A percentile compares a stretch with the other conserved stretches of the same genome.
These are phyloP conservation scores for Clanis bilineata DNA, from an alignment of 2,888 invertebrate genomes.

Conservation along the genomic window DNA sequence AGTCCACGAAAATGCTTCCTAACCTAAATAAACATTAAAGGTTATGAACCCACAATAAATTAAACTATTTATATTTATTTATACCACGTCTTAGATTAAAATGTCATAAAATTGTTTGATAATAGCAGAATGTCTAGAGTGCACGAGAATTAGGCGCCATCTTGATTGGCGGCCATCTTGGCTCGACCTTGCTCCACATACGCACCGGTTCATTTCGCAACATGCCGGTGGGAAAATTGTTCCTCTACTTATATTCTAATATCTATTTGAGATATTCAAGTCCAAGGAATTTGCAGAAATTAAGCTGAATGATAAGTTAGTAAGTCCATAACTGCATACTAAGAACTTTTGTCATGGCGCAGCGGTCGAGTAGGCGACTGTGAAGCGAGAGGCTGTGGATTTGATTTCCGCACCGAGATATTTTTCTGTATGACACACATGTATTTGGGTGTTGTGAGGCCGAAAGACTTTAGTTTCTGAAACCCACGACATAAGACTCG, in stretches of 20 bases:
- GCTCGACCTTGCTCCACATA: slow-evolving; percentile 76
- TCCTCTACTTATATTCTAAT: slow-evolving; percentile 49
- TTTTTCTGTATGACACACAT: no score
- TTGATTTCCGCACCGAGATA: no score
- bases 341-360: no score
- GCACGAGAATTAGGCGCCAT: slow-evolving; percentile 69
- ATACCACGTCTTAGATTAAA: neutral
- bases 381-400: no score
- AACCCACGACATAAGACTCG: no score
- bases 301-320: neutral
- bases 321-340: no score
- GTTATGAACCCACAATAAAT: neutral
- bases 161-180: slow-evolving; percentile 65
- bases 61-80: slow-evolving; percentile 1
- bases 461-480: no score
- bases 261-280: slow-evolving; percentile 19
- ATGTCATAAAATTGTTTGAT: slow-evolving; percentile 29
- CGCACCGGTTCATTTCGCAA: slow-evolving; percentile 68
- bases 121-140: slow-evolving; percentile 60
- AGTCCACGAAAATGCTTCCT: neutral
- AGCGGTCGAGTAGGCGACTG: no score
- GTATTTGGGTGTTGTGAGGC: no score
- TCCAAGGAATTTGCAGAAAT: neutral
- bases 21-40: neutral
- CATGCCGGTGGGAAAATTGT: slow-evolving; percentile 65